phyloP scores from a whole-genome alignment of 2,888 invertebrate genomes.

The Neoascia interrupta region DNA sequence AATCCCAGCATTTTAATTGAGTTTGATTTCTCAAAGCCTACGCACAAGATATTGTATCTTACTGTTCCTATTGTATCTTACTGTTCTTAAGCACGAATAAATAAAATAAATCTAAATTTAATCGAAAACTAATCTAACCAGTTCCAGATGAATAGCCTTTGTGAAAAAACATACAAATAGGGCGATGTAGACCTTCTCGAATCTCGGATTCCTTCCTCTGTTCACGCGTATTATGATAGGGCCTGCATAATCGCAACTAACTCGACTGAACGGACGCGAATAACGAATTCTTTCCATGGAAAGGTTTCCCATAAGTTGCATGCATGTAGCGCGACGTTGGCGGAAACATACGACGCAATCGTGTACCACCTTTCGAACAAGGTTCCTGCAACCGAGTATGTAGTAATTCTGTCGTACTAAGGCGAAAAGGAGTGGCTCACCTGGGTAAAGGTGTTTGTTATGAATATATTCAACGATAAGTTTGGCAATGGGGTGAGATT shows the following conservation, averaged over 20 bases:
- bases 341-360: constrained; percentile 33
- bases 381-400: constrained; percentile 16
- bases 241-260: constrained; percentile 26
- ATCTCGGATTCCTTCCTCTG: constrained; percentile 22
- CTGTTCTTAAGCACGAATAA: too few species aligned
- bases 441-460: constrained; percentile 5
- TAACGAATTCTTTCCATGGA: constrained; percentile 23
- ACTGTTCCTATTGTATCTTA: too few species aligned
- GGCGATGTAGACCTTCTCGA: constrained; percentile 21
- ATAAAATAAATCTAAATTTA: too few species aligned
- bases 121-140: too few species aligned
- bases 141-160: constrained; percentile 38
- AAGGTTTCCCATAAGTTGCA: constrained; percentile 45
- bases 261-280: constrained; percentile 32
- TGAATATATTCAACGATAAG: neutral
- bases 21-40: neutral
- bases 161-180: constrained; percentile 42
- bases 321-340: neutral
- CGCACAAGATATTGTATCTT: too few species aligned
- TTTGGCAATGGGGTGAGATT: neutral
- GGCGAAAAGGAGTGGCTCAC: neutral
- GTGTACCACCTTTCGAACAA: constrained; percentile 27
- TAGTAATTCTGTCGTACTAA: constrained; percentile 10
- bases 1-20: constrained; percentile 14
- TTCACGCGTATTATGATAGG: neutral